A percentile compares a stretch with the other conserved stretches of the same genome.
Evolutionary conservation across 2,797 vertebrate genomes (phyloP).

Genomic region (Parauchenoglanis punctatus): DNA sequence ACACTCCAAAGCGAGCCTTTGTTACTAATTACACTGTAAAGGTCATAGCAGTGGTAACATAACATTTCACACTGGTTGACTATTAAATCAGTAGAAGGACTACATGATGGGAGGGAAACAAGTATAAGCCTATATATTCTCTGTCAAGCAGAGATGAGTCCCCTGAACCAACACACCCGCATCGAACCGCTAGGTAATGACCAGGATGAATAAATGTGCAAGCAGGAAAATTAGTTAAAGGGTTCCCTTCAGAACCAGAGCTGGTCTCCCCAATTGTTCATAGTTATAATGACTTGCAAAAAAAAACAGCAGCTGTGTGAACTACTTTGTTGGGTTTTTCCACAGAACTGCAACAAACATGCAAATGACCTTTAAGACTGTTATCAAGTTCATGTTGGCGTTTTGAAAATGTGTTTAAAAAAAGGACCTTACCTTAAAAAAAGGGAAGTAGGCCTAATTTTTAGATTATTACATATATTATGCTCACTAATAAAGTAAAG

Average conservation of each 20-base stretch:
- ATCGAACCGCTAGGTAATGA: background rate
- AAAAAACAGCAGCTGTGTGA: background rate
- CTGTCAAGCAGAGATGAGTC: background rate
- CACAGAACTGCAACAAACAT: background rate
- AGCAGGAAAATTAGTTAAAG: background rate
- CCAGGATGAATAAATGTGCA: background rate
- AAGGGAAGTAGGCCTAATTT: background rate
- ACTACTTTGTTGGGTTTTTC: background rate
- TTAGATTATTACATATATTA: background rate
- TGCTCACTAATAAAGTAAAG: background rate
- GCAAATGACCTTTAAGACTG: background rate
- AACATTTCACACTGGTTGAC: background rate
- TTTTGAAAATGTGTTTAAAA: background rate
- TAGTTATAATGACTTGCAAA: background rate
- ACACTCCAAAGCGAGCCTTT: conserved; percentile 28
- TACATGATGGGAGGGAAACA: background rate
- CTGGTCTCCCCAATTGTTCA: background rate
- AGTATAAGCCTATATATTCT: background rate
- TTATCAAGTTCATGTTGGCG: background rate
- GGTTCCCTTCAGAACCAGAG: background rate
- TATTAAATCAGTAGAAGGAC: conserved; percentile 13
- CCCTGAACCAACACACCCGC: background rate
- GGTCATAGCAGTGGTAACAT: conserved; percentile 15
- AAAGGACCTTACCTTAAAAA: background rate
- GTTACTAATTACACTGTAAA: conserved; percentile 41